Evolutionary conservation across 1,140 invertebrate genomes (phyloP).

Genomic region (Pseudomyrmex gracilis): DNA sequence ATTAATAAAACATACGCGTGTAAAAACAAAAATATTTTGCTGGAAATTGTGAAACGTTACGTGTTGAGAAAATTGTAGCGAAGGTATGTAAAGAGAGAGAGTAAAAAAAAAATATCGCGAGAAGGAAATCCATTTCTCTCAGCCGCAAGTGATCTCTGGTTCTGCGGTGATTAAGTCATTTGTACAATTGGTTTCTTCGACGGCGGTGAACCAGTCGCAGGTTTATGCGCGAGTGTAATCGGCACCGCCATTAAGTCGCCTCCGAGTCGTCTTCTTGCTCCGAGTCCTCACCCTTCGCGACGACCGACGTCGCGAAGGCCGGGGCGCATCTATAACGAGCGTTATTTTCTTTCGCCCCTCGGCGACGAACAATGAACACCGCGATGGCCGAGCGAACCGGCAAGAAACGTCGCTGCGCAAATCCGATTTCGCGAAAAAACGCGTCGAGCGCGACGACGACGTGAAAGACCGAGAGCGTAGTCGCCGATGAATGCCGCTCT

Average conservation of each 20-base stretch:
- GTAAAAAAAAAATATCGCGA: no score
- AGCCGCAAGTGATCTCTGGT: conserved; percentile 6
- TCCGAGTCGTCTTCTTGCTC: conserved; percentile 35
- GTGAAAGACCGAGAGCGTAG: conserved; percentile 44
- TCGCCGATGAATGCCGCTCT: conserved; percentile 58
- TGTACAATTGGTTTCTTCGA: conserved; percentile 43
- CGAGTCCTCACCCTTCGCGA: neutral
- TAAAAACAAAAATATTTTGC: no score
- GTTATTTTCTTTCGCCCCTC: conserved; percentile 43
- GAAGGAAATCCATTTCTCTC: neutral
- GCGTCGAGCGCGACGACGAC: conserved; percentile 22
- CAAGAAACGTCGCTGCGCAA: conserved; percentile 49
- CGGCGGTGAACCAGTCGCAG: conserved; percentile 52
- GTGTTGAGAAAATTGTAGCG: no score
- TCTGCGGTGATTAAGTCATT: conserved; percentile 41
- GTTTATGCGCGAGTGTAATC: conserved; percentile 36
- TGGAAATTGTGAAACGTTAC: no score
- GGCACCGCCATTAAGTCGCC: conserved; percentile 48
- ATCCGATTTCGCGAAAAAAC: conserved; percentile 59
- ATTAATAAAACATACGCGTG: no score
- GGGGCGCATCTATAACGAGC: conserved; percentile 61
- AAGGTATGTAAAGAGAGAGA: no score
- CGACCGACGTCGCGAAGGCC: conserved; percentile 28
- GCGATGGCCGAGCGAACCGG: conserved; percentile 24
- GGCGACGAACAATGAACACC: conserved; percentile 46